Conservation (phyloP, 2,113 vertebrate genomes). For the Poeciliopsis retropinna region DNA sequence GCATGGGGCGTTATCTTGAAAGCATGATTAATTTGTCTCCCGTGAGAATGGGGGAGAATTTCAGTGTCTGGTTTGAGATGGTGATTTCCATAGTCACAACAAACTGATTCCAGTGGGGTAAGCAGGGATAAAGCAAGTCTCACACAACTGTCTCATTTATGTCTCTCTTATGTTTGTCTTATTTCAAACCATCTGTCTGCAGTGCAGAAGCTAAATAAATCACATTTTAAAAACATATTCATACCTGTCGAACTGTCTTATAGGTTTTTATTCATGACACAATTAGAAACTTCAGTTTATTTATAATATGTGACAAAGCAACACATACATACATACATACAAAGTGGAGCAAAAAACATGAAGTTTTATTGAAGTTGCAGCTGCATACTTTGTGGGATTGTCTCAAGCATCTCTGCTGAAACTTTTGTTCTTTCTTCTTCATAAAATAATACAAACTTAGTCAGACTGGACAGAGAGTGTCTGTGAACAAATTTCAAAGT, state of each 20-base stretch:
- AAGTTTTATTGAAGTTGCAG: neutral
- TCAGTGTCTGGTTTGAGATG: constrained; percentile 34
- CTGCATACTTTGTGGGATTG: too few species aligned
- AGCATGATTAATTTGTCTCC: constrained; percentile 51
- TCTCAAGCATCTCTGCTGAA: neutral
- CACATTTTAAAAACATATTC: neutral
- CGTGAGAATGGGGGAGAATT: constrained; percentile 17
- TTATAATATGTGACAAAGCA: neutral
- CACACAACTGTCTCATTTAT: constrained; percentile 33
- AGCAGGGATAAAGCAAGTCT: constrained; percentile 35
- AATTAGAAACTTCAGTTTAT: neutral
- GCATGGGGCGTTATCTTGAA: constrained; percentile 46
- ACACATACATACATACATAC: too few species aligned
- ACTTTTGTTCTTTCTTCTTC: neutral
- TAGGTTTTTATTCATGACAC: neutral
- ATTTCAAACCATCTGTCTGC: neutral
- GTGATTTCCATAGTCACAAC: constrained; percentile 38
- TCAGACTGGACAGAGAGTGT: too few species aligned
- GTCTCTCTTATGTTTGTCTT: constrained; percentile 3
- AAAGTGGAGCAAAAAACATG: neutral
- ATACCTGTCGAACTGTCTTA: neutral
- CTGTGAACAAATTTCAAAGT: too few species aligned
- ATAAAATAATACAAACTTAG: neutral
- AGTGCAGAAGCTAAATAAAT: neutral
- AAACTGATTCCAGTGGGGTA: constrained; percentile 50